Base-by-base conservation (phyloP, 2,113 vertebrate species). In the Phalacrocorax aristotelis region DNA sequence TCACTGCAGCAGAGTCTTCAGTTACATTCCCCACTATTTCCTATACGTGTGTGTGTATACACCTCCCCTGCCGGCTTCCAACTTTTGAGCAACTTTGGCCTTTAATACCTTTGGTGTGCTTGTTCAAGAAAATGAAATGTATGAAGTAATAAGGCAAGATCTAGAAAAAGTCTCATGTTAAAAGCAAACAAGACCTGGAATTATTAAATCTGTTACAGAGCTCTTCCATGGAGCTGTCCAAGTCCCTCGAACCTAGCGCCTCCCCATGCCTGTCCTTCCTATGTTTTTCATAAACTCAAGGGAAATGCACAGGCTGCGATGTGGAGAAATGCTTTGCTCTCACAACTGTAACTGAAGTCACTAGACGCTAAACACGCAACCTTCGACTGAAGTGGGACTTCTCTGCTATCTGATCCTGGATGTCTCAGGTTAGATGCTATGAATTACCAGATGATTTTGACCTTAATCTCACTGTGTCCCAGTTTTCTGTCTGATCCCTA, bases 401-500 rank as follows among this genome's bases (percentile, higher is more conserved):
- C 36, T 66, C 61, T 90, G 30, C 78, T 77, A 8, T 29, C 48
- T 61, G 26, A 58, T 84, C 54, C 46, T 77, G 55, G 12, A 55
- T 60, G 44, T 57, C 72, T 92, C 72, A 84, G 48, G 30, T 11
- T 76, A 65, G 79, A 40, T 36, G 5, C 36, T 71, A 23, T 61
- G n/a, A 87, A 75, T 93, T 81, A 61, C 23, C 60, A 68, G 57
- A 21, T 2, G 6, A 91, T 77, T 95, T 48, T 95, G 89, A 90
- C 91, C 91, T 91, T 97, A 95, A 95, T 95, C 91, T 77, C 38
- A 19, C 74, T 18, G 49, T 86, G 78, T 42, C 82, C 87, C 69
- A 69, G 66, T 96, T 96, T 94, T 13, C 51, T 62, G 22, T 70
- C 75, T 95, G 81, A 91, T 85, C 78, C 89, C 1, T 4, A 40